phyloP scores from a whole-genome alignment of 2,888 invertebrate genomes.

The Ichneumon xanthorius region DNA sequence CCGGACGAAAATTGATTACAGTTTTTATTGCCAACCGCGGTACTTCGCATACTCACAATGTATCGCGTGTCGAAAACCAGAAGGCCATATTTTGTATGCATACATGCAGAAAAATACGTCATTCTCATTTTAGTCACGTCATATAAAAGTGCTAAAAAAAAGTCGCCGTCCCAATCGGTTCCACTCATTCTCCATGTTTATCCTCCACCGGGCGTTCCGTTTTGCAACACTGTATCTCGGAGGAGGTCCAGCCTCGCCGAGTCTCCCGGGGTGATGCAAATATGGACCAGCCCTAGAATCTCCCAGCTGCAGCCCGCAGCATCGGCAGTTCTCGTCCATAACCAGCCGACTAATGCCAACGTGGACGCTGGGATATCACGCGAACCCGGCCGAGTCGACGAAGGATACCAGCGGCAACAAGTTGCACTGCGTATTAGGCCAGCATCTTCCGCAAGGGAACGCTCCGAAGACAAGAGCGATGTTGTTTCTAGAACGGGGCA shows the following conservation, averaged over 20 bases:
- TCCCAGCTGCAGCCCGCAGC: background rate
- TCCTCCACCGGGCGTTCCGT: background rate
- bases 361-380: constrained; percentile 68
- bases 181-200: background rate
- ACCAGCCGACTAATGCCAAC: background rate
- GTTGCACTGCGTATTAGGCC: constrained; percentile 8
- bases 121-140: background rate
- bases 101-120: background rate
- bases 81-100: background rate
- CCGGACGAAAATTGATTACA: too few relatives aligned
- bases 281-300: background rate
- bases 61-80: background rate
- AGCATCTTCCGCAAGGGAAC: background rate
- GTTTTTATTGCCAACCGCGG: too few relatives aligned
- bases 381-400: constrained; percentile 49
- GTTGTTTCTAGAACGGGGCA: background rate
- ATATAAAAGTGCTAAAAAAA: background rate
- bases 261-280: background rate
- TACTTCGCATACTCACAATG: background rate
- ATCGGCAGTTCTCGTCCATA: background rate
- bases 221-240: background rate
- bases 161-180: background rate
- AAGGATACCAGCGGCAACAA: constrained; percentile 4
- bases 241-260: background rate
- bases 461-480: background rate